Conservation (phyloP, 2,113 vertebrate genomes). For the Leiothrix lutea region DNA sequence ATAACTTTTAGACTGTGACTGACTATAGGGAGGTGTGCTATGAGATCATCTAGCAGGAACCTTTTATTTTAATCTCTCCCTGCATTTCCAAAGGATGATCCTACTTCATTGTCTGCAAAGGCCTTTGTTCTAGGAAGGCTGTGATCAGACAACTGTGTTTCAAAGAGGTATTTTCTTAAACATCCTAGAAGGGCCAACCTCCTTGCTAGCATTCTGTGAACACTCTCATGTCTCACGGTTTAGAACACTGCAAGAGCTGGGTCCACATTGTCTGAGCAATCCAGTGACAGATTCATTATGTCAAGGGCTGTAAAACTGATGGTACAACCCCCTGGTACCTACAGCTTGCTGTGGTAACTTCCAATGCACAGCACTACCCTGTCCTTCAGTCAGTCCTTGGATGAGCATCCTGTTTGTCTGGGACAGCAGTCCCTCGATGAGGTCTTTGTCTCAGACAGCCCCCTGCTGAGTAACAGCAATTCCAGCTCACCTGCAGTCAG, state of each 20-base stretch:
- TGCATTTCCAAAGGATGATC: conserved; percentile 12
- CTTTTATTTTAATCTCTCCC: not conserved
- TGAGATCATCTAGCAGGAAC: not conserved
- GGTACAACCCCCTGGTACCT: not conserved
- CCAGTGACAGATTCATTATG: not conserved
- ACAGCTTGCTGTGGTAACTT: not conserved
- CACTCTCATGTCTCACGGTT: not conserved
- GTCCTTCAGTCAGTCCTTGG: not conserved
- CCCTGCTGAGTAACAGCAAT: not conserved
- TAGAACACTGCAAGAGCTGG: not conserved
- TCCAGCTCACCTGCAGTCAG: not conserved
- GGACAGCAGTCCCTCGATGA: not conserved
- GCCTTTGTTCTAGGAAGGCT: not conserved
- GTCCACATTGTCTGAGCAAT: not conserved
- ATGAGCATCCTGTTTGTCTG: not conserved
- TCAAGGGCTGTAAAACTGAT: not conserved
- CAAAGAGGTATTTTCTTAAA: not conserved
- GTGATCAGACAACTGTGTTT: not conserved
- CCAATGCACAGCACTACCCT: not conserved
- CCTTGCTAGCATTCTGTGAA: not conserved
- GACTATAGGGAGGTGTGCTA: not conserved
- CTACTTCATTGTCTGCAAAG: not conserved
- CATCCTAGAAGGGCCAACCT: not conserved
- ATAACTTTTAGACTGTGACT: not conserved
- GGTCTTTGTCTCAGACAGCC: not conserved